Evolutionary conservation across 2,113 vertebrate species (phyloP).

Genomic region (Entomyzon cyanotis): DNA sequence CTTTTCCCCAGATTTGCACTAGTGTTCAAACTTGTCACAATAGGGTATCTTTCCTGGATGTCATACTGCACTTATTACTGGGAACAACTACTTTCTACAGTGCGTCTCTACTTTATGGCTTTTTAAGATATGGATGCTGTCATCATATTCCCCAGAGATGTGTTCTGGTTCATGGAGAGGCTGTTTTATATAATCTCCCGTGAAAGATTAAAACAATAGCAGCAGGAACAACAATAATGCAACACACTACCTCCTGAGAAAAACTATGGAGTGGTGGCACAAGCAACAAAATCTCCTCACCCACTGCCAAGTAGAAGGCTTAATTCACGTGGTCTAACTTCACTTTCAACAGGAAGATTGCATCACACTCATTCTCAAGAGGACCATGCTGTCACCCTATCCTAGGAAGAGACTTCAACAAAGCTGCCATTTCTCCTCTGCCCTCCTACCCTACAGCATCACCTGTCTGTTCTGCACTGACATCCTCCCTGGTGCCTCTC

Average conservation of each 20-base stretch:
- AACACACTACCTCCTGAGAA: background rate
- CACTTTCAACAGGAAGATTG: background rate
- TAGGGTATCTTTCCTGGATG: background rate
- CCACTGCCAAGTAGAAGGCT: background rate
- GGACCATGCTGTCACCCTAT: background rate
- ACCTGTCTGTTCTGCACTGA: background rate
- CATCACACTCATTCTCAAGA: background rate
- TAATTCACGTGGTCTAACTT: fast-evolving
- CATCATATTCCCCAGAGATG: constrained; percentile 42
- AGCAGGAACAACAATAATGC: constrained; percentile 5
- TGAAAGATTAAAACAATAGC: constrained; percentile 53
- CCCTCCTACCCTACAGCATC: background rate
- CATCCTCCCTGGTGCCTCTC: background rate
- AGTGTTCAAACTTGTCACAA: constrained; percentile 25
- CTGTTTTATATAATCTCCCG: constrained; percentile 43
- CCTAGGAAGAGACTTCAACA: background rate
- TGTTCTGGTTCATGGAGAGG: constrained; percentile 47
- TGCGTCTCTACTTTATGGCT: background rate
- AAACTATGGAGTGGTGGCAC: background rate
- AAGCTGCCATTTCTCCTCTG: background rate
- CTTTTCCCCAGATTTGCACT: constrained; percentile 17
- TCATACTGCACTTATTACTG: constrained; percentile 22
- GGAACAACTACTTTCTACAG: constrained; percentile 26
- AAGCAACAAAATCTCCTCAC: background rate
- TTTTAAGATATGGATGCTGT: constrained; percentile 58